Evolutionary conservation across 2,888 invertebrate genomes (phyloP).

Genomic region (Limnephilus auricula): DNA sequence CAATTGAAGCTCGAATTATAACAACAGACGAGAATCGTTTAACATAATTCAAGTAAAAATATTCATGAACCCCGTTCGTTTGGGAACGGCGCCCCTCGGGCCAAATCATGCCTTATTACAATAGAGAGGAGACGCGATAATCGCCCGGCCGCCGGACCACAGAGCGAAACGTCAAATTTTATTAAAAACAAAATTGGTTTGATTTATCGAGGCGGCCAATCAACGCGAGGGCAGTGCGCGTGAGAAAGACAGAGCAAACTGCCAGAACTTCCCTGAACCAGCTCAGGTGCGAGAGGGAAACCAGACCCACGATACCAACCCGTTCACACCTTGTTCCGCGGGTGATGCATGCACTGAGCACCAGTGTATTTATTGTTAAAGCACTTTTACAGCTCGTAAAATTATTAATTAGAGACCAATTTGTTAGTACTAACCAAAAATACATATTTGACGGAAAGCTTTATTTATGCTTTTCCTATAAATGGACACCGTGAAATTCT

Average conservation of each 20-base stretch:
- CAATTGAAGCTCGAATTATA: conserved; percentile 54
- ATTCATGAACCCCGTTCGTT: conserved; percentile 52
- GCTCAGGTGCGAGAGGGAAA: conserved; percentile 40
- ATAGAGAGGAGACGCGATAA: conserved; percentile 50
- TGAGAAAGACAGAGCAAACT: conserved; percentile 42
- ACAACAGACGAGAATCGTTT: conserved; percentile 55
- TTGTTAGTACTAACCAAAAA: conserved; percentile 39
- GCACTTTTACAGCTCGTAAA: conserved; percentile 57
- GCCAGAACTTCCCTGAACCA: not conserved
- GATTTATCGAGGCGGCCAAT: conserved; percentile 66
- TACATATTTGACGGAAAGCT: conserved; percentile 28
- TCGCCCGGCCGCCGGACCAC: conserved; percentile 50
- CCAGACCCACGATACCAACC: conserved; percentile 39
- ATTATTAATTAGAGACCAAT: conserved; percentile 53
- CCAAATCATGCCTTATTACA: conserved; percentile 45
- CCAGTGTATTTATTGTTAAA: conserved; percentile 46
- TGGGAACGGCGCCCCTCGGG: conserved; percentile 45
- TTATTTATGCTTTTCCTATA: conserved; percentile 20
- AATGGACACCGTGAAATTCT: not conserved
- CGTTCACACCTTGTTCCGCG: conserved; percentile 64
- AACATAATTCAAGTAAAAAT: conserved; percentile 62
- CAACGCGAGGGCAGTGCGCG: conserved; percentile 58
- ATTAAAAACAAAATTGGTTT: conserved; percentile 66
- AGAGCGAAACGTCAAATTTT: conserved; percentile 63
- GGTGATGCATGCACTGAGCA: conserved; percentile 58